phyloP scores from a whole-genome alignment of 2,797 vertebrate species.

The Sphenodon punctatus region DNA sequence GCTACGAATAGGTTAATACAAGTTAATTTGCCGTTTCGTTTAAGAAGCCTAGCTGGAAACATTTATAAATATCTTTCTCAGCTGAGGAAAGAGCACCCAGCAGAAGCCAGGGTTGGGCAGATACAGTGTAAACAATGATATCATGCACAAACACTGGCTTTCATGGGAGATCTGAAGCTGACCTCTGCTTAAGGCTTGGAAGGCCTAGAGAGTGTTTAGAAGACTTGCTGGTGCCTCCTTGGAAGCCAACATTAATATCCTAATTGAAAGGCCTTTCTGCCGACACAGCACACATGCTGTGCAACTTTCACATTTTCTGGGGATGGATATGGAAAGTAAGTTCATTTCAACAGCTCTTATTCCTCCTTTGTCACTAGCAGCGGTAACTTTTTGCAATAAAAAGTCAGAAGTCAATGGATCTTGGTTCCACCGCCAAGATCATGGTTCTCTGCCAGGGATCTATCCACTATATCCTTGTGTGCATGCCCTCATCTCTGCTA shows the following conservation, averaged over 20 bases:
- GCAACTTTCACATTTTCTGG: background rate
- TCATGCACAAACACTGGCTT: background rate
- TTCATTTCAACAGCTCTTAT: background rate
- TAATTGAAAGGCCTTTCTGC: background rate
- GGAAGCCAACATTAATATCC: slow-evolving; percentile 15
- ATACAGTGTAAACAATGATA: background rate
- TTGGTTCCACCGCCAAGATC: no score
- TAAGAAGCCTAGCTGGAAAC: background rate
- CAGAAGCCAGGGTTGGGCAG: background rate
- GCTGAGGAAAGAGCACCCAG: background rate
- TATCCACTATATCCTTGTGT: no score
- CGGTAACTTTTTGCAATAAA: background rate
- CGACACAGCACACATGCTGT: background rate
- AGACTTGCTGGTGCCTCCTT: background rate
- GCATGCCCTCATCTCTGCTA: no score
- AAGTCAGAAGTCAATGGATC: background rate
- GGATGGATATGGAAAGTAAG: background rate
- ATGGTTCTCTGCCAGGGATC: no score
- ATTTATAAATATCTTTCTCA: background rate
- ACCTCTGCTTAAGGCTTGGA: no score
- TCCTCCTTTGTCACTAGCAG: background rate
- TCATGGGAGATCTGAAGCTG: no score
- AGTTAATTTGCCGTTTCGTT: slow-evolving; percentile 9
- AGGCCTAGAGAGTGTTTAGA: background rate
- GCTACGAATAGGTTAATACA: background rate